phyloP scores from a whole-genome alignment of 2,113 vertebrate genomes.

The Elachura formosa region DNA sequence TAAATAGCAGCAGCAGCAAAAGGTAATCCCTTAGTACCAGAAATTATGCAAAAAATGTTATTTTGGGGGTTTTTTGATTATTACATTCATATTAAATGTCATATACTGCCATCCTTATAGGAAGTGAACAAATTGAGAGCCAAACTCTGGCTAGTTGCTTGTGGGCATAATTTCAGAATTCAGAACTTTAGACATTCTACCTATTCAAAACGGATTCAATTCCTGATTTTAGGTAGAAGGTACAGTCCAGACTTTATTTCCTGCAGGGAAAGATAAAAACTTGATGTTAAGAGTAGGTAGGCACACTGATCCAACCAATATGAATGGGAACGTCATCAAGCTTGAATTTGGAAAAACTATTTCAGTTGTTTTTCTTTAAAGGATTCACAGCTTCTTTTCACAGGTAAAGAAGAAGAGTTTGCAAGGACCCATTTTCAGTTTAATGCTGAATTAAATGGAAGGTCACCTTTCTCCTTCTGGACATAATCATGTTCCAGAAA shows the following conservation, averaged over 20 bases:
- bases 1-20: background rate
- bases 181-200: background rate
- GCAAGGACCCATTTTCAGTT: background rate
- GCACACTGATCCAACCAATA: background rate
- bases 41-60: background rate
- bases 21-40: background rate
- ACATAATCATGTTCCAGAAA: background rate
- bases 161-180: background rate
- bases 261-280: background rate
- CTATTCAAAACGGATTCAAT: background rate
- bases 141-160: background rate
- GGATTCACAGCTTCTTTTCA: background rate
- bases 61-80: background rate
- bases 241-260: background rate
- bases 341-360: background rate
- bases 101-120: background rate
- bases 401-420: background rate
- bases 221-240: background rate
- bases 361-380: background rate
- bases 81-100: background rate
- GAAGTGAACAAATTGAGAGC: background rate
- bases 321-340: background rate
- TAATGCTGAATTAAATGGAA: background rate
- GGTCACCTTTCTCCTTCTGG: background rate
- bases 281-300: background rate